phyloP scores from a whole-genome alignment of 2,797 vertebrate genomes.

The Silurus aristotelis region DNA sequence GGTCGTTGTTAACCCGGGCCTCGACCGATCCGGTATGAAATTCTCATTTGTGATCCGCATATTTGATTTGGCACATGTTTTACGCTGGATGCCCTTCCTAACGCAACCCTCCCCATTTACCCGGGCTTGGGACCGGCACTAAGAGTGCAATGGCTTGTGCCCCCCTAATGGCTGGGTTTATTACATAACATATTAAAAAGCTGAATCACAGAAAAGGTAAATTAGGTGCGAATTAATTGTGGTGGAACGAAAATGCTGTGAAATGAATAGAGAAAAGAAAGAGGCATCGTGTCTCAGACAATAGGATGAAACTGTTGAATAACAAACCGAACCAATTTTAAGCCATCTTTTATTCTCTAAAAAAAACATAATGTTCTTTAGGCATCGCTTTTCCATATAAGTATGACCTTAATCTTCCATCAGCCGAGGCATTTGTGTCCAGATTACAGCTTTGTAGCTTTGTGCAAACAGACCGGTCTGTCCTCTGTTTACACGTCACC shows the following conservation, averaged over 20 bases:
- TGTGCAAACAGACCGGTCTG: background rate
- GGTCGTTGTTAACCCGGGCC: too few relatives aligned
- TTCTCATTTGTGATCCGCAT: too few relatives aligned
- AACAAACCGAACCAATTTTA: background rate
- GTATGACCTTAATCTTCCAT: constrained; percentile 4
- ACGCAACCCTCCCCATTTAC: too few relatives aligned
- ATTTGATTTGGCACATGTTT: too few relatives aligned
- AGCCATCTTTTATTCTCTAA: background rate
- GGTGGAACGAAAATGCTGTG: background rate
- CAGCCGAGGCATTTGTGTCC: background rate
- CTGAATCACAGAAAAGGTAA: background rate
- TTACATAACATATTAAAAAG: too few relatives aligned
- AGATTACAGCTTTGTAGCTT: background rate
- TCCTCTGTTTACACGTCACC: background rate
- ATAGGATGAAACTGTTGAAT: background rate
- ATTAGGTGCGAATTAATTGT: background rate
- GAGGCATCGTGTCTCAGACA: background rate
- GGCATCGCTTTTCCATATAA: background rate
- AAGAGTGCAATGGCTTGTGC: too few relatives aligned
- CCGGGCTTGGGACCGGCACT: too few relatives aligned
- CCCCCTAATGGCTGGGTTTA: too few relatives aligned
- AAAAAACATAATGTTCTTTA: background rate
- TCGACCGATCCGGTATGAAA: too few relatives aligned
- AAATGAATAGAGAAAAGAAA: background rate
- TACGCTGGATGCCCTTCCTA: too few relatives aligned